A percentile compares a stretch with the other conserved stretches of the same genome.
phyloP scores from a whole-genome alignment of 2,797 vertebrate genomes.

The Tragelaphus oryx region DNA sequence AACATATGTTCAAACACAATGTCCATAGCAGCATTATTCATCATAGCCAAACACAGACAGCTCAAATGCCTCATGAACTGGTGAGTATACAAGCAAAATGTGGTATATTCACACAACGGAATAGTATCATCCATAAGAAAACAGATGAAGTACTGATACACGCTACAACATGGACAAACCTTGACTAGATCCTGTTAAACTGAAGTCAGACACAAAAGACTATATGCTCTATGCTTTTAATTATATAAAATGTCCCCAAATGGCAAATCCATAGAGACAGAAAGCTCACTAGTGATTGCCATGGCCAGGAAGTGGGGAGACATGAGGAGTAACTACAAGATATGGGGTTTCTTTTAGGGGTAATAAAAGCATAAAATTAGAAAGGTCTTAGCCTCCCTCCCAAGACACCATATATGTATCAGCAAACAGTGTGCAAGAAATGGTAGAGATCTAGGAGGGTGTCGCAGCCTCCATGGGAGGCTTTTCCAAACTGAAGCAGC shows the following conservation, averaged over 20 bases:
- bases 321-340: not conserved
- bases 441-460: not conserved
- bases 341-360: not conserved
- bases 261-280: not conserved
- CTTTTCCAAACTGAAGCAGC: not conserved
- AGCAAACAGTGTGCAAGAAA: not conserved
- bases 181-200: not conserved
- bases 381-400: not conserved
- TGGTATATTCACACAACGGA: not conserved
- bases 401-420: not conserved
- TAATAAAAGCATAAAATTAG: not conserved
- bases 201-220: not conserved
- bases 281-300: not conserved
- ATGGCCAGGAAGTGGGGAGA: not conserved
- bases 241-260: not conserved
- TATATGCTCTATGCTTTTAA: not conserved
- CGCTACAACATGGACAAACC: not conserved
- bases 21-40: not conserved
- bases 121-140: not conserved
- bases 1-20: not conserved
- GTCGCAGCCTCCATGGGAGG: too few relatives aligned
- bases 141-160: not conserved
- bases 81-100: not conserved
- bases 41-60: not conserved
- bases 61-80: not conserved